Conservation (phyloP, 2,888 invertebrate species). For the Altica lythri region DNA sequence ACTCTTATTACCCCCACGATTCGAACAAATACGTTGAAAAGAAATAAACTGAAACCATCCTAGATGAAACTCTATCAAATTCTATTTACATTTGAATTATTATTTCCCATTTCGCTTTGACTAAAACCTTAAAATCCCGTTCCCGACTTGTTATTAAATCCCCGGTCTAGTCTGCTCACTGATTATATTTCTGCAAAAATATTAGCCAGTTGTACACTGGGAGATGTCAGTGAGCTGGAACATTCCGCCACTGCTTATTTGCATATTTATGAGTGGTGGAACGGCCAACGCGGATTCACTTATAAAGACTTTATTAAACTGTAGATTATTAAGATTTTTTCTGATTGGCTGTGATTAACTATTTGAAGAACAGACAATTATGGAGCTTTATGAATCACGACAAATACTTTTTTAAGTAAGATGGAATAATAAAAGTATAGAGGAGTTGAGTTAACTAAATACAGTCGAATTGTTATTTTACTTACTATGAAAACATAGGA, state of each 20-base stretch:
- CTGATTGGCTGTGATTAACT: not conserved
- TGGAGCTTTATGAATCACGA: too few species aligned
- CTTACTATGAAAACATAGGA: too few species aligned
- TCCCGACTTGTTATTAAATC: conserved; percentile 23
- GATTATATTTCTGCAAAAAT: conserved; percentile 15
- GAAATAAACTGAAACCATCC: too few species aligned
- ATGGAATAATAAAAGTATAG: too few species aligned
- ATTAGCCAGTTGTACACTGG: not conserved
- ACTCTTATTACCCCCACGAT: too few species aligned
- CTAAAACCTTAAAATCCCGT: conserved; percentile 20
- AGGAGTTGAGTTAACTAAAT: too few species aligned
- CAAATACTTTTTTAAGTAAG: too few species aligned
- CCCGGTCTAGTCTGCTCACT: conserved; percentile 7
- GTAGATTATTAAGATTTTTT: conserved; percentile 5
- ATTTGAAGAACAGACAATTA: too few species aligned
- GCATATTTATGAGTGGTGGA: conserved; percentile 20
- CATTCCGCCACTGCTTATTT: conserved; percentile 15
- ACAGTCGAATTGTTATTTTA: too few species aligned
- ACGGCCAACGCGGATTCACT: conserved; percentile 18
- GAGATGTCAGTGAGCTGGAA: conserved; percentile 15
- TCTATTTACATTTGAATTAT: conserved; percentile 20
- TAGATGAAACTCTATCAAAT: too few species aligned
- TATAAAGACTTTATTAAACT: conserved; percentile 19
- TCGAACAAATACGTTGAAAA: too few species aligned
- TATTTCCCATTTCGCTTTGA: conserved; percentile 17